Percentiles rank a stretch among this genome's conserved stretches.
Evolutionary conservation across 2,113 vertebrate species (phyloP).

Genomic region (Anthoscopus minutus): DNA sequence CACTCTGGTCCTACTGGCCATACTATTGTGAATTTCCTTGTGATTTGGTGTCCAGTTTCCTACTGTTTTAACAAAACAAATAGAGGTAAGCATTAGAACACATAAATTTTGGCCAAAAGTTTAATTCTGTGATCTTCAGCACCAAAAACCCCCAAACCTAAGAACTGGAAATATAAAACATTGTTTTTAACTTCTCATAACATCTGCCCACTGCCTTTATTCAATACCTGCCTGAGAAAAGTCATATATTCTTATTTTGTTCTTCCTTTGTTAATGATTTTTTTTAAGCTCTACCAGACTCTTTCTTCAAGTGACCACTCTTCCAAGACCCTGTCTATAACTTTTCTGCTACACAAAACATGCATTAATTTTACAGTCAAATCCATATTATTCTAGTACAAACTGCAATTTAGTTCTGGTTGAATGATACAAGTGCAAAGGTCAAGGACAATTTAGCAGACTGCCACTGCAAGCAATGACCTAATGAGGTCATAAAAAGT

Average conservation of each 20-base stretch:
- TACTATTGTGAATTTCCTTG: not conserved
- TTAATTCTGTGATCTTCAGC: not conserved
- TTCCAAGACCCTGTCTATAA: not conserved
- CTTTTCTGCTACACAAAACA: not conserved
- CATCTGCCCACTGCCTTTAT: not conserved
- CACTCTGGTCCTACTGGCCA: not conserved
- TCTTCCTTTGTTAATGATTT: not conserved
- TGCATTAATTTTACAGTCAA: not conserved
- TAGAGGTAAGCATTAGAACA: fast-evolving
- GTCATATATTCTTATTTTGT: not conserved
- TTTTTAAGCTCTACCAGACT: not conserved
- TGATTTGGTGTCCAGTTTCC: not conserved
- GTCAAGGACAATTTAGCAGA: not conserved
- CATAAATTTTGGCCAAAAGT: not conserved
- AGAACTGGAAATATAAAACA: not conserved
- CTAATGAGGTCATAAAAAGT: not conserved
- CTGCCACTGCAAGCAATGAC: not conserved
- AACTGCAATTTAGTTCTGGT: not conserved
- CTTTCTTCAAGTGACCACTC: not conserved
- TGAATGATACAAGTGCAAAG: not conserved
- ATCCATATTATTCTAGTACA: not conserved
- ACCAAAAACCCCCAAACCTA: not conserved
- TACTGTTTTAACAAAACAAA: not conserved
- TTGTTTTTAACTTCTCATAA: not conserved
- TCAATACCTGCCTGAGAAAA: not conserved